Conservation (phyloP, 64 coral and sea anemone genomes). For the Montipora capricornis region DNA sequence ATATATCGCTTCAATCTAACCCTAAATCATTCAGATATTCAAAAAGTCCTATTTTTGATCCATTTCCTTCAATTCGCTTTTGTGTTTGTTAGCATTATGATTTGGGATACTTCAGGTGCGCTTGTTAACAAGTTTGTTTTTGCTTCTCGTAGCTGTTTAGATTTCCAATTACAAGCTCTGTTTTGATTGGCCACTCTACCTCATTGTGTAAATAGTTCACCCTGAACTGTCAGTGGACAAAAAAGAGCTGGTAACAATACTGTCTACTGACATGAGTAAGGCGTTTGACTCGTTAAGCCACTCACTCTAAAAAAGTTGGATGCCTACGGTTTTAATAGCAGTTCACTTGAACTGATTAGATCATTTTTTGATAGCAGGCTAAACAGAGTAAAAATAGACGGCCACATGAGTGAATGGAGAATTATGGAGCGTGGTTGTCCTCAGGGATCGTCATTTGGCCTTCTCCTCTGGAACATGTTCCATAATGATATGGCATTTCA, state of each 20-base stretch:
- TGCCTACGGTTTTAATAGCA: background rate
- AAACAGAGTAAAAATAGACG: background rate
- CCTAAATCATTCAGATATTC: too few relatives aligned
- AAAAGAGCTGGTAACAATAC: background rate
- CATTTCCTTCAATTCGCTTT: too few relatives aligned
- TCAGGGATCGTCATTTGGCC: background rate
- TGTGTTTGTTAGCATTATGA: too few relatives aligned
- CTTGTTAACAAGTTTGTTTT: too few relatives aligned
- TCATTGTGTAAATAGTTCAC: too few relatives aligned
- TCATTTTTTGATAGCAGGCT: background rate
- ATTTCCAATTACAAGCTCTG: too few relatives aligned
- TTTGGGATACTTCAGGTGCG: too few relatives aligned
- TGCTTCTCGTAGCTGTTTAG: too few relatives aligned
- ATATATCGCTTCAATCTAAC: too few relatives aligned
- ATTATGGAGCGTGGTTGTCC: slow-evolving; percentile 4
- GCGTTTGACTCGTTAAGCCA: slow-evolving; percentile 17
- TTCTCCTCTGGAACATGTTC: too few relatives aligned
- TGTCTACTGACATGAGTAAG: background rate
- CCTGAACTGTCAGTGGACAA: background rate
- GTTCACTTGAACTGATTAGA: background rate
- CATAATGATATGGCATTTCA: background rate
- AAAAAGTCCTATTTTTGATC: too few relatives aligned
- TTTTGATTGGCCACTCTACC: too few relatives aligned
- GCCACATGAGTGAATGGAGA: background rate
- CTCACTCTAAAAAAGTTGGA: background rate